phyloP scores from a whole-genome alignment of 35 echinoderm and acorn worm species.

The Apostichopus californicus region DNA sequence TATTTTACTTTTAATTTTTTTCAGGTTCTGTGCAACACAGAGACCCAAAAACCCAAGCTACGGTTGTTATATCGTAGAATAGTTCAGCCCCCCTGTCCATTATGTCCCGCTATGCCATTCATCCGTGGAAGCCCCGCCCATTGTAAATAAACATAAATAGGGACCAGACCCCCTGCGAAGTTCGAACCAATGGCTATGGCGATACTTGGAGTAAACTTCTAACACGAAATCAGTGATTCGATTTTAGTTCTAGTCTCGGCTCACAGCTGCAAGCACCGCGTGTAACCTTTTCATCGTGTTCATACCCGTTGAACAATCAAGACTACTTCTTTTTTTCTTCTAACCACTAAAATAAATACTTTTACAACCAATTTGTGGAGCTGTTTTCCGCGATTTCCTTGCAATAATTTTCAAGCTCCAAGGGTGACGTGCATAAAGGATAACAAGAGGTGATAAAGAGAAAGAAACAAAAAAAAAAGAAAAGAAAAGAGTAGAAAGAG shows the following conservation, averaged over 20 bases:
- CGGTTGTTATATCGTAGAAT: neutral
- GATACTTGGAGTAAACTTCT: neutral
- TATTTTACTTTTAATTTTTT: too few species aligned
- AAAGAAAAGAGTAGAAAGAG: neutral
- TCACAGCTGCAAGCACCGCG: conserved; percentile 13
- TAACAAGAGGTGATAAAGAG: neutral
- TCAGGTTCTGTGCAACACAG: too few species aligned
- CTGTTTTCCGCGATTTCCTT: neutral
- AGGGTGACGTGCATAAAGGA: neutral
- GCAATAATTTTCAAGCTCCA: neutral
- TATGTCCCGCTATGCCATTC: neutral
- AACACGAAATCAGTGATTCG: neutral
- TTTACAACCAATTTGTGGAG: conserved; percentile 21
- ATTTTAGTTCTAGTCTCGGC: neutral
- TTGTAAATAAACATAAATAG: conserved; percentile 40
- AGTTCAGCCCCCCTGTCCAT: neutral
- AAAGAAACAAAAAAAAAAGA: neutral
- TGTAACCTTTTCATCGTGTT: neutral
- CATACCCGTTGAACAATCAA: neutral
- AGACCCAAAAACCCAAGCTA: too few species aligned
- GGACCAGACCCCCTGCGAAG: conserved; percentile 35
- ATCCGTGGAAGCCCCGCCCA: conserved; percentile 33
- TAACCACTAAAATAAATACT: conserved; percentile 14
- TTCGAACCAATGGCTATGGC: conserved; percentile 14
- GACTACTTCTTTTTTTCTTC: neutral